These are phyloP conservation scores for Trachymyrmex cornetzi DNA, from an alignment of 1,140 invertebrate species.

Conservation along the genomic window DNA sequence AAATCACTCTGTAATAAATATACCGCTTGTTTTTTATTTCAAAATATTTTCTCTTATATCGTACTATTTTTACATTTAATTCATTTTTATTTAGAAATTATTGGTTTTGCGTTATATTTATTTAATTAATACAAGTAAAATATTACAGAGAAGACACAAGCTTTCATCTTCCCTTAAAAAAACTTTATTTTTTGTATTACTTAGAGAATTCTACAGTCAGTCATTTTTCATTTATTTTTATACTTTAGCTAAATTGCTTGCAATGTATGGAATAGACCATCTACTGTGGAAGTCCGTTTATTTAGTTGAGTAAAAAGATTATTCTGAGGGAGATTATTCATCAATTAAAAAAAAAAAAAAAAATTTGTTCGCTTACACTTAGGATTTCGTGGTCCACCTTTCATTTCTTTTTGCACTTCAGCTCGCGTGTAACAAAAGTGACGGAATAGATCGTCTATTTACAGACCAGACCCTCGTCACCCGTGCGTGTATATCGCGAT, in stretches of 20 bases:
- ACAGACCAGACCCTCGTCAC: conserved; percentile 2
- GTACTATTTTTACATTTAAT: background rate
- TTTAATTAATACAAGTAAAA: background rate
- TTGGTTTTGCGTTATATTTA: background rate
- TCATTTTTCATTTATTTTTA: background rate
- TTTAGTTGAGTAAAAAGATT: background rate
- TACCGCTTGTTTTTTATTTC: background rate
- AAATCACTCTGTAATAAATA: background rate
- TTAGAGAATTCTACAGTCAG: background rate
- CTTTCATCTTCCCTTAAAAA: background rate
- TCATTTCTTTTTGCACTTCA: conserved; percentile 10
- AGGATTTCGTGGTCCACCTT: background rate
- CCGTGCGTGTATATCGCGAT: conserved; percentile 61
- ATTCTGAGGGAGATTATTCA: background rate
- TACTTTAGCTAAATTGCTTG: background rate
- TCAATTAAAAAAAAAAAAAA: conserved; percentile 11
- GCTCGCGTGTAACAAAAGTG: conserved; percentile 42
- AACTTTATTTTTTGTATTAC: background rate
- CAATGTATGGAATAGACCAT: background rate
- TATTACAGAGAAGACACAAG: background rate
- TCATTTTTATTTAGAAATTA: background rate
- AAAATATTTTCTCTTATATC: background rate
- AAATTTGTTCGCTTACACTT: background rate
- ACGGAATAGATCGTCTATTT: conserved; percentile 46
- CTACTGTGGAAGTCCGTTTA: background rate